Conservation (phyloP, 2,888 invertebrate genomes). For the Seladonia tumulorum region DNA sequence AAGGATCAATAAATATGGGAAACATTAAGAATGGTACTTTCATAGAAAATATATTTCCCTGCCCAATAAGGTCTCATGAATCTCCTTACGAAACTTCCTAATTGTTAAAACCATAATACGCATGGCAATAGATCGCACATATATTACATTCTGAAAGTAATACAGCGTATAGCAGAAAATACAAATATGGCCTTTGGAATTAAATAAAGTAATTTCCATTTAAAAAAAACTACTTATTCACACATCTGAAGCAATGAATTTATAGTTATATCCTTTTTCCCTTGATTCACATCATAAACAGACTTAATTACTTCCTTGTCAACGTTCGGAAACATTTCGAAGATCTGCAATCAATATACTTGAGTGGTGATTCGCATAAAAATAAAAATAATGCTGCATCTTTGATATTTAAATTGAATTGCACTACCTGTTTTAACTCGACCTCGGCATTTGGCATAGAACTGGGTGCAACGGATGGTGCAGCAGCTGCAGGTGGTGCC, state of each 20-base stretch:
- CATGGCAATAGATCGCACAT: constrained; percentile 73
- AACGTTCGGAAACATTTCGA: constrained; percentile 98
- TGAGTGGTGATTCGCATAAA: neutral
- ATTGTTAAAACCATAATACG: constrained; percentile 42
- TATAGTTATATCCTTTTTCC: constrained; percentile 95
- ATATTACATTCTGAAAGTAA: constrained; percentile 76
- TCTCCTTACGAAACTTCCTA: constrained; percentile 27
- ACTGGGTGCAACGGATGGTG: constrained; percentile 83
- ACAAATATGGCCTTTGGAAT: constrained; percentile 76
- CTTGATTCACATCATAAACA: constrained; percentile 94
- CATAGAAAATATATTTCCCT: constrained; percentile 60
- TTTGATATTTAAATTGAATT: constrained; percentile 32
- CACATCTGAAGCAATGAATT: constrained; percentile 96
- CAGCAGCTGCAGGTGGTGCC: constrained; percentile 84
- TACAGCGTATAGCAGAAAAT: constrained; percentile 75
- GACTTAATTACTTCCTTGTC: constrained; percentile 97
- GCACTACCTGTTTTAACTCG: constrained; percentile 88
- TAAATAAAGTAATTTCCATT: constrained; percentile 49
- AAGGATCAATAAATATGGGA: constrained; percentile 37
- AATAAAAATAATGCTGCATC: neutral
- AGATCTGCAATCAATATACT: constrained; percentile 87
- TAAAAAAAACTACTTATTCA: constrained; percentile 85
- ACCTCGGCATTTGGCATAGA: constrained; percentile 84
- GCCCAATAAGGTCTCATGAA: constrained; percentile 26
- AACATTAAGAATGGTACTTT: constrained; percentile 36